A percentile compares a stretch with the other conserved stretches of the same genome.
These are phyloP conservation scores for Megalops atlanticus DNA, from an alignment of 2,113 vertebrate genomes.

Conservation along the genomic window DNA sequence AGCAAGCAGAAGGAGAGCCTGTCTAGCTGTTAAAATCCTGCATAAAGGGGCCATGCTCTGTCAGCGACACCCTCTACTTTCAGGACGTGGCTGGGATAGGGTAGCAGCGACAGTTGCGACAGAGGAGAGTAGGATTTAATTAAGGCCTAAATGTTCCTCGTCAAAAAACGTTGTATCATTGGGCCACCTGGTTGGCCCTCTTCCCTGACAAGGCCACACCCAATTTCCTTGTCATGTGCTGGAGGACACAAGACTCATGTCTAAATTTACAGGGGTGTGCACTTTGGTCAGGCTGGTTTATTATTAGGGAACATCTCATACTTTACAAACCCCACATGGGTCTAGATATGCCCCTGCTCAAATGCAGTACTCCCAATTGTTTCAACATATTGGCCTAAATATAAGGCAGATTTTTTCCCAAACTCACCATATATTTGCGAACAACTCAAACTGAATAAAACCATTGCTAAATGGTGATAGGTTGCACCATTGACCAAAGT, in stretches of 20 bases:
- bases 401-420: not conserved
- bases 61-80: not conserved
- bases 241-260: not conserved
- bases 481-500: too few relatives aligned
- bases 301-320: not conserved
- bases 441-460: too few relatives aligned
- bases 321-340: slow-evolving; percentile 57
- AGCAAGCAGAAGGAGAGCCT: slow-evolving; percentile 1
- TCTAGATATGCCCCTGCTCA: slow-evolving; percentile 91
- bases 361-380: slow-evolving; percentile 70
- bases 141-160: slow-evolving; percentile 13
- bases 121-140: not conserved
- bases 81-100: not conserved
- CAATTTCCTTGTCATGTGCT: not conserved
- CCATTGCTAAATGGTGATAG: too few relatives aligned
- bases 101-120: not conserved
- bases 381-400: not conserved
- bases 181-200: slow-evolving; percentile 1
- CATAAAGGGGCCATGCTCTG: not conserved
- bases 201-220: not conserved
- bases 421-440: too few relatives aligned
- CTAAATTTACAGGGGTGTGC: not conserved
- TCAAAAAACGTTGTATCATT: not conserved
- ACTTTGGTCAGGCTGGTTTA: not conserved
- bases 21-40: not conserved